phyloP scores from a whole-genome alignment of 2,113 vertebrate species.

The Brachyhypopomus gauderio region DNA sequence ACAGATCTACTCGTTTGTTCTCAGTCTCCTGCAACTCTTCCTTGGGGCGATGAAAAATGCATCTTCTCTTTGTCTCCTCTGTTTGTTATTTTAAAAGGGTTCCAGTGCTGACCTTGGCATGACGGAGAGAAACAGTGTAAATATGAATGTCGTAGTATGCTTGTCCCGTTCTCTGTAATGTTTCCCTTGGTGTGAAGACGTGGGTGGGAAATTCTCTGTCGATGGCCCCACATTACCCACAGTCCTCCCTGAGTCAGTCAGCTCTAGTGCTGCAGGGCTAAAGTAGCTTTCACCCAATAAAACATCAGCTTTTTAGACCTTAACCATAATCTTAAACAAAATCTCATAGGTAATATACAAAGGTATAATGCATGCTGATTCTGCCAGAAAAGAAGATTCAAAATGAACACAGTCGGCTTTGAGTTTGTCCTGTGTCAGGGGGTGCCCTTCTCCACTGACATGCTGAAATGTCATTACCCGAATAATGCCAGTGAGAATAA shows the following conservation, averaged over 20 bases:
- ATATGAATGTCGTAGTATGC: slow-evolving; percentile 30
- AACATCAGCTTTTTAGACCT: not conserved
- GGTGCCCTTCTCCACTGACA: too few relatives aligned
- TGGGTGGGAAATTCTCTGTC: slow-evolving; percentile 38
- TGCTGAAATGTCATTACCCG: too few relatives aligned
- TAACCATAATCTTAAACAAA: slow-evolving; percentile 15
- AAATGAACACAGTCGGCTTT: too few relatives aligned
- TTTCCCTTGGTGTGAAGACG: slow-evolving; percentile 29
- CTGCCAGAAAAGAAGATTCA: too few relatives aligned
- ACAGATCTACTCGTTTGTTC: slow-evolving; percentile 48
- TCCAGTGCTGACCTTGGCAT: slow-evolving; percentile 23
- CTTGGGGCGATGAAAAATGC: slow-evolving; percentile 27
- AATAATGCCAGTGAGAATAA: too few relatives aligned
- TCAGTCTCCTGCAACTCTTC: slow-evolving; percentile 18
- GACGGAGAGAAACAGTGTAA: slow-evolving; percentile 38
- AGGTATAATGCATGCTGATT: too few relatives aligned
- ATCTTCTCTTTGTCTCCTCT: slow-evolving; percentile 19
- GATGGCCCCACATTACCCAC: slow-evolving; percentile 21
- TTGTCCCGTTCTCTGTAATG: slow-evolving; percentile 23
- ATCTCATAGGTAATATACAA: too few relatives aligned
- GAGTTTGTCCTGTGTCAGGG: too few relatives aligned
- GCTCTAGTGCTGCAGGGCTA: slow-evolving; percentile 47
- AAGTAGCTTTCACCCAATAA: not conserved
- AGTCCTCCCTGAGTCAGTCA: slow-evolving; percentile 48
- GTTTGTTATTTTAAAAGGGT: slow-evolving; percentile 33